Evolutionary conservation across 2,888 invertebrate genomes (phyloP), one percentile per base, ranked within the genome.

Genomic region (Empis stercorea): DNA sequence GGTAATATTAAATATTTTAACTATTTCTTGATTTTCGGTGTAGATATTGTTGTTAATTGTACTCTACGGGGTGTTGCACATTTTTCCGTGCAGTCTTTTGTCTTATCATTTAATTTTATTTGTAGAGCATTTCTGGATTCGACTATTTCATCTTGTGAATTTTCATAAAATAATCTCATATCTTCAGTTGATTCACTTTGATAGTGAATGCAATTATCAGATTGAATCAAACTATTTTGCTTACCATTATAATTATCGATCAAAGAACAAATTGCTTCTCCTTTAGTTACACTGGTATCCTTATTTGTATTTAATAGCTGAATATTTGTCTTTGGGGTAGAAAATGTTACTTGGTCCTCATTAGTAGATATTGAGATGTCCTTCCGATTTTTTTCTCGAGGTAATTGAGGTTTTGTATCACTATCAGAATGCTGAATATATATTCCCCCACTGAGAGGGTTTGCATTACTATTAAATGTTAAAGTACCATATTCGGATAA

Each of bases 151-250:
- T 34, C 34, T 38, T 48, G 48, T 1, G 75, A 74, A 34, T 79
- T 80, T 45, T 74, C 76, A 44, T 76, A 78, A 9, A 79, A 71
- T 30, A 80, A 62, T 54, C 76, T 73, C 20, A 80, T 75, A 55
- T 79, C 78, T 57, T 76, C 75, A 10, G 76, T 68, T 15, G n/a
- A n/a, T 20, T 11, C 34, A 55, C 57, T 37, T 61, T 64, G 11
- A 48, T 56, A 2, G 59, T 58, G 3, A 38, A 47, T 37, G 64
- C 61, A 48, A 47, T 54, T 43, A 11, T 13, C 30, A 10, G 13
- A 32, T 45, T 9, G 11, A 30, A 10, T 13, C 3, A 14, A 34
- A 11, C 9, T 27, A 1, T 30, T 34, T 15, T 30, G 27, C 1
- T 15, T 48, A 14, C 32, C 27, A 2, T 30, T 7, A 48, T 39